Evolutionary conservation across 2,888 invertebrate genomes (phyloP).

Genomic region (Agrotis exclamationis): DNA sequence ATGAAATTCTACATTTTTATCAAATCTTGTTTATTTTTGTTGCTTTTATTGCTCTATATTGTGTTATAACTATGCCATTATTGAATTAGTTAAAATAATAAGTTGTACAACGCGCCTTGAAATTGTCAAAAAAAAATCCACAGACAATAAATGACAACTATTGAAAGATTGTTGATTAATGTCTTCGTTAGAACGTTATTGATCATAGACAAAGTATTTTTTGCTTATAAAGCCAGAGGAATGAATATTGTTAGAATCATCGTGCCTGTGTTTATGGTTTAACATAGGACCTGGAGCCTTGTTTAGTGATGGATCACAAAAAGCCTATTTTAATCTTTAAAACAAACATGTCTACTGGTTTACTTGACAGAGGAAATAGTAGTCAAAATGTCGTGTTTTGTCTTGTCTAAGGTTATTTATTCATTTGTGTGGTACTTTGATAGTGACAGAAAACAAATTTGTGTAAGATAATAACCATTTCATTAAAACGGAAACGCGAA

Average conservation of each 20-base stretch:
- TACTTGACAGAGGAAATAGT: conserved; percentile 24
- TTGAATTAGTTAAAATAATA: neutral
- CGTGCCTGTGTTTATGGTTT: conserved; percentile 13
- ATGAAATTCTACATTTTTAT: conserved; percentile 34
- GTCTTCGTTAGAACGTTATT: conserved; percentile 34
- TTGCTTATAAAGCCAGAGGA: conserved; percentile 62
- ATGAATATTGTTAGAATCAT: conserved; percentile 43
- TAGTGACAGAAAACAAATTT: conserved; percentile 25
- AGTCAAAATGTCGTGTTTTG: conserved; percentile 30
- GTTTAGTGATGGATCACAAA: conserved; percentile 15
- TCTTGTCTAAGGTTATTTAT: conserved; percentile 22
- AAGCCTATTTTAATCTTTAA: conserved; percentile 24
- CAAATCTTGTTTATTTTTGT: conserved; percentile 43
- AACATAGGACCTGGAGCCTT: conserved; percentile 7
- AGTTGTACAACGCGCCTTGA: conserved; percentile 30
- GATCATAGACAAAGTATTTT: conserved; percentile 32
- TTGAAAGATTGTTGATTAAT: conserved; percentile 34
- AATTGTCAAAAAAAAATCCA: conserved; percentile 46
- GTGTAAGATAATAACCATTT: conserved; percentile 31
- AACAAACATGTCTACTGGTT: conserved; percentile 21
- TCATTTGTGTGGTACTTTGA: conserved; percentile 6
- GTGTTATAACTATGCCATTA: neutral
- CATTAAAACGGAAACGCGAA: conserved; percentile 18
- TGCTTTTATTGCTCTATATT: conserved; percentile 39
- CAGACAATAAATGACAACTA: conserved; percentile 56